Percentiles rank a stretch among this genome's conserved stretches.
Conservation (phyloP, 2,113 vertebrate species). For the Pelodiscus sinensis region DNA sequence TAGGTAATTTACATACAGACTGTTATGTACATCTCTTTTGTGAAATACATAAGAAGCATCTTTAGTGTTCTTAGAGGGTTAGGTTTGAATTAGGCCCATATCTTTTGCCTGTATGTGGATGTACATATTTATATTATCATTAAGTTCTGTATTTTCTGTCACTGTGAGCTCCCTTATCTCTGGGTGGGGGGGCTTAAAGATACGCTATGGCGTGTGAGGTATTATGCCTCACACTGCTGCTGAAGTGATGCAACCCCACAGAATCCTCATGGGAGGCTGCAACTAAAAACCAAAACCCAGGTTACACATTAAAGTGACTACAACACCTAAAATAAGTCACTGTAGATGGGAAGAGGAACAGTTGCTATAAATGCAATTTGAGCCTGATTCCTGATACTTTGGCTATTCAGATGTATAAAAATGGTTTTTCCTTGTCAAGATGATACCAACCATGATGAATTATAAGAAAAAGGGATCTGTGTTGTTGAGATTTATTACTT, state of each 20-base stretch:
- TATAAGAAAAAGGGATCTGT: rapidly evolving
- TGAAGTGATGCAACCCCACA: too few relatives aligned
- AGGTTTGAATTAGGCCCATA: neutral
- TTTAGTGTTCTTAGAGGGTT: neutral
- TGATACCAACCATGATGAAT: neutral
- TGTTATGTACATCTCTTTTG: neutral
- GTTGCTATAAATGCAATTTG: neutral
- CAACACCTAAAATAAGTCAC: neutral
- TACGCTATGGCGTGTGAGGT: rapidly evolving
- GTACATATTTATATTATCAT: rapidly evolving
- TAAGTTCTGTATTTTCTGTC: neutral
- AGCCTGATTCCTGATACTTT: neutral
- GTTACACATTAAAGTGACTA: neutral
- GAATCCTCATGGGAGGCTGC: neutral
- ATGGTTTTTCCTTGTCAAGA: rapidly evolving
- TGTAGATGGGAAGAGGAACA: neutral
- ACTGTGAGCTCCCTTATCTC: neutral
- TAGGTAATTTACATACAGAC: neutral
- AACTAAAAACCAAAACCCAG: neutral
- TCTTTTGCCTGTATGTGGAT: neutral
- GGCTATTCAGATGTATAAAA: neutral
- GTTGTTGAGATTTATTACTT: neutral
- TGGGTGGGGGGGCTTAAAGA: neutral
- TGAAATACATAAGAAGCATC: neutral
- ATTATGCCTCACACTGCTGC: rapidly evolving